Evolutionary conservation across 2,888 invertebrate species (phyloP), one percentile per base, ranked within the genome.

Genomic region (Thymelicus sylvestris): DNA sequence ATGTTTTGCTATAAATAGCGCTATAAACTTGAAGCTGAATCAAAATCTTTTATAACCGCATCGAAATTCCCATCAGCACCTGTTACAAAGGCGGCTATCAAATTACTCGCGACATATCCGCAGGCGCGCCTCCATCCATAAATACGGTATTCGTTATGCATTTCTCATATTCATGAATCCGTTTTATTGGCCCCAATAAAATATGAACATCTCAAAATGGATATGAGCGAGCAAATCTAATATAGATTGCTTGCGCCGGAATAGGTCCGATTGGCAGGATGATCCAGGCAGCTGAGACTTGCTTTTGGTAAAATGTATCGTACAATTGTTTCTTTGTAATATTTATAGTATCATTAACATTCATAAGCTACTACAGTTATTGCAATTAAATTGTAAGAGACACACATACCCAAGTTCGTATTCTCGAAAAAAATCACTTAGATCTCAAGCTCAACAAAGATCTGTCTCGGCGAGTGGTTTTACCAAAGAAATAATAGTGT

Each of bases 101-200:
- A 92, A 92, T 93, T 91, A 92, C 91, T 85, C 88, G 91, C 92
- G 92, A 92, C 93, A 93, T 85, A 90, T 88, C 90, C 88, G 86
- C 84, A 85, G 83, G 88, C 86, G 85, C 89, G 90, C 89, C 91
- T 90, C 88, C 86, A 85, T 88, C 93, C 92, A 93, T 93, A 93
- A 93, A 93, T 93, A 93, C 89, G 89, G 86, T 91, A 93, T 93
- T 91, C 92, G 93, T 93, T 92, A 93, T 93, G 93, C 93, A 93
- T 93, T 93, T 93, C 92, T 93, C 93, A 93, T 93, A 93, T 93
- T 94, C 94, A 92, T 94, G 94, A 93, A 94, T 94, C 94, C 94
- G 90, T 94, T 94, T 94, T 94, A 94, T 94, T 94, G 94, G 93
- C 91, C 91, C 88, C 93, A 93, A 94, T 94, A 94, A 94, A 94